Base-by-base conservation (phyloP, 2,113 vertebrate genomes). In the Callipepla squamata region DNA sequence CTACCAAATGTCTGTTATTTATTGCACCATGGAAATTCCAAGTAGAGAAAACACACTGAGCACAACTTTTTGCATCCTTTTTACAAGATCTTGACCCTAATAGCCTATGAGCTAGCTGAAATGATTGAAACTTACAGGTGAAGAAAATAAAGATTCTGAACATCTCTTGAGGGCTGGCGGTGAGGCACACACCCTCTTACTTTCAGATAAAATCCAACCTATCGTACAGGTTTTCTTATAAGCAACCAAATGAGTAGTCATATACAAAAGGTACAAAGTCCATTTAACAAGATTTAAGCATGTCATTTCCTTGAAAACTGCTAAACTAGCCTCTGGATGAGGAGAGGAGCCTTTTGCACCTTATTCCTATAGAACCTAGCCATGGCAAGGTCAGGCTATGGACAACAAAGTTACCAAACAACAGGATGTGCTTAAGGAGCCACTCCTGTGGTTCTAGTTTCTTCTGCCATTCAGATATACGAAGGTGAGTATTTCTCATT, bases 21-120 rank as follows among this genome's bases (percentile, higher is more conserved):
- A 50, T 45, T 72, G 76, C 90, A 72, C 79, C 73, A 34, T 53
- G 73, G 89, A 94, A 94, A 94, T 85, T 91, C 81, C 48, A 87
- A 87, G 91, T 65, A 86, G 26, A 89, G 65, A 75, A 96, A 94
- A 85, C 40, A 75, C 42, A 83, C 65, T 14, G 44, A 93, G 68
- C 20, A 87, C 36, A 90, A 93, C 73, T 83, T 91, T 75, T 93
- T 87, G 69, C 74, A 82, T 77, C 9, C 34, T 80, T 95, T 94
- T 82, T 22, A 79, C 30, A 86, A 58, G 72, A 63, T 89, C 57
- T 85, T 94, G 87, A 94, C 93, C 65, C 51, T 72, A 5, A 25
- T 80, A 87, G 42, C 65, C 55, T 79, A 40, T 75, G 65, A 88
- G 57, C 83, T 75, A 91, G 65, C 72, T 80, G 81, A 90, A 93